Evolutionary conservation across 2,113 vertebrate genomes (phyloP), one percentile per base, ranked within the genome.

Genomic region (Electrona antarctica): DNA sequence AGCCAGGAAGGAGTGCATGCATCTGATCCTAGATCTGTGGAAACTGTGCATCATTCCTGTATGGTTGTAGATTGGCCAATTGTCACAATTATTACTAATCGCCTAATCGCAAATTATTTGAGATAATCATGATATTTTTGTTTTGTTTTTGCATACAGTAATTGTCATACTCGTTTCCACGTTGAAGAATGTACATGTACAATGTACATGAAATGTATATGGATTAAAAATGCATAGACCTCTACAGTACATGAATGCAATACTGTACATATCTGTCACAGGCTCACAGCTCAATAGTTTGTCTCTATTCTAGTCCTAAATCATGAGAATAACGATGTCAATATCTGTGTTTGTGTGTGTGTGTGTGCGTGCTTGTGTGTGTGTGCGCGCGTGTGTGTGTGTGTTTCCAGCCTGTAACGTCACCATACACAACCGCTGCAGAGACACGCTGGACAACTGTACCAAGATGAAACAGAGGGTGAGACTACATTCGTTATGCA

Each of bases 391-490:
- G 6, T 48, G 62, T 55, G 49, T 64, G n/a, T 58, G 65, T 69
- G 60, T 49, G n/a, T 51, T 45, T 76, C 54, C 81, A 94, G 92
- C 85, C 41, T 94, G 93, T 68, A 94, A 93, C 60, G 93, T 94
- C 73, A 94, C 93, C 70, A 94, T 94, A 68, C 93, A 94, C 76
- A 94, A 94, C 86, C 92, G 93, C 76, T 94, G 93, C 76, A 87
- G 93, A 67, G 93, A 94, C 90, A 90, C 91, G 28, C 70, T 94
- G 77, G 89, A 91, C 12, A 93, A 80, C 80, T 94, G 93, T 60
- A 88, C 89, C 55, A 94, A 94, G 78, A 93, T 94, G 92, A 94
- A 94, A 54, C 93, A 94, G 75, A 91, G 61, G 89, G 92, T 93
- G 87, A 91, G 79, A 64, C 52, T 21, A 21, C 21, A 21, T 21